phyloP scores from a whole-genome alignment of 2,797 vertebrate species.

The Melanotaenia maccullochi region DNA sequence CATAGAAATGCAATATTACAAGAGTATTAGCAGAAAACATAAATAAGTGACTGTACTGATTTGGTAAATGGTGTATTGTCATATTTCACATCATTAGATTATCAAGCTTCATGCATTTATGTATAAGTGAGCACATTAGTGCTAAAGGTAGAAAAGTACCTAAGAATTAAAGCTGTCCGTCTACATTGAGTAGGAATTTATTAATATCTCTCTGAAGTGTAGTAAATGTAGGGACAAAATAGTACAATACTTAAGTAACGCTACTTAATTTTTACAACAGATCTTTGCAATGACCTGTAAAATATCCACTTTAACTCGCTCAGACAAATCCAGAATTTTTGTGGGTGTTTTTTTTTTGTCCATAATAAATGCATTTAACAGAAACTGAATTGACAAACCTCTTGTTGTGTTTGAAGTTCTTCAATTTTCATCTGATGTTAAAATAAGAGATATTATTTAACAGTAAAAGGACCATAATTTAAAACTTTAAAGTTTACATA shows the following conservation, averaged over 20 bases:
- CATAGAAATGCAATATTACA: not conserved
- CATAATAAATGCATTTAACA: not conserved
- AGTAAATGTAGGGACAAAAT: no score
- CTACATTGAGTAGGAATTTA: no score
- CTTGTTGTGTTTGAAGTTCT: slow-evolving; percentile 4
- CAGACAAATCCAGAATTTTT: no score
- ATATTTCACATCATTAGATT: not conserved
- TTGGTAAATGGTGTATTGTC: not conserved
- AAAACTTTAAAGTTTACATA: not conserved
- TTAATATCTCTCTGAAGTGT: no score
- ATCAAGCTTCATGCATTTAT: not conserved
- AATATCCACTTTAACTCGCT: not conserved
- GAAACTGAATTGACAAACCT: slow-evolving; percentile 10
- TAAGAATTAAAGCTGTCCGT: not conserved
- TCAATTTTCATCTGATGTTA: slow-evolving; percentile 25
- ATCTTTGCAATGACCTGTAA: not conserved
- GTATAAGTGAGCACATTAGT: not conserved
- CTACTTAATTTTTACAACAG: not conserved
- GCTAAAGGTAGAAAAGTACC: not conserved
- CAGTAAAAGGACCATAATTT: not conserved
- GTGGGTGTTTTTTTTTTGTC: no score
- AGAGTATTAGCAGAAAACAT: no score
- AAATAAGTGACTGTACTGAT: not conserved
- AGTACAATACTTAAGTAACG: no score
- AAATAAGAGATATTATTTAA: not conserved